A percentile compares a stretch with the other conserved stretches of the same genome.
Conservation (phyloP, 2,113 vertebrate species). For the Bostrychus sinensis region DNA sequence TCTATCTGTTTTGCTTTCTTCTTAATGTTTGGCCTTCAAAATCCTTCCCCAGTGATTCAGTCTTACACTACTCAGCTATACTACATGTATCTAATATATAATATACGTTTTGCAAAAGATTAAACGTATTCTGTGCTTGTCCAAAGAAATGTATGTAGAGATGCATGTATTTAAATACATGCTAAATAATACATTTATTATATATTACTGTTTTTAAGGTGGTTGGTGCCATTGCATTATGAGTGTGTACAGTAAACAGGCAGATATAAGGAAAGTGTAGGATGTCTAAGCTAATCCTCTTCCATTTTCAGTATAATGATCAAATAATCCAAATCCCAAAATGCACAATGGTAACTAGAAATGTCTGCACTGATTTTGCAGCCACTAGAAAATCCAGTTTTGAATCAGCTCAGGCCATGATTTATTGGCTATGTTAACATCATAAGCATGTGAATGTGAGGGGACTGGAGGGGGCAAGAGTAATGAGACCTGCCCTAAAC, state of each 20-base stretch:
- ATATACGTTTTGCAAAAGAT: constrained; percentile 36
- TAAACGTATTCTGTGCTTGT: constrained; percentile 23
- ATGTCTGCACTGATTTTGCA: constrained; percentile 24
- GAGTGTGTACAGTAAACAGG: constrained; percentile 4
- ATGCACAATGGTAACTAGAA: constrained; percentile 1
- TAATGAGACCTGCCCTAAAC: constrained; percentile 66
- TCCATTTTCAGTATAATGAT: constrained; percentile 20
- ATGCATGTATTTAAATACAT: constrained; percentile 43
- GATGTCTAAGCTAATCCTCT: constrained; percentile 1
- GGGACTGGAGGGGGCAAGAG: constrained; percentile 56
- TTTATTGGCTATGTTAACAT: constrained; percentile 56
- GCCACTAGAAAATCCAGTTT: constrained; percentile 54
- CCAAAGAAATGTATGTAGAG: constrained; percentile 26
- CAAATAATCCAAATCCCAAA: constrained; percentile 15
- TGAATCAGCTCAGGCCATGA: constrained; percentile 66
- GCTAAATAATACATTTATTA: constrained; percentile 50
- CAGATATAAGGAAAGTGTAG: constrained; percentile 5
- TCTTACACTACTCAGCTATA: constrained; percentile 13
- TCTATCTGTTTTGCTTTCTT: constrained; percentile 1
- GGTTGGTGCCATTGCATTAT: not conserved
- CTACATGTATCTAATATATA: constrained; percentile 46
- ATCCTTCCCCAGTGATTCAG: constrained; percentile 10
- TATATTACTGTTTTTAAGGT: constrained; percentile 14
- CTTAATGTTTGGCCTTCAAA: constrained; percentile 33
- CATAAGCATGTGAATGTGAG: constrained; percentile 64